Percentiles rank a stretch among this genome's conserved stretches.
Conservation (phyloP, 2,113 vertebrate species). For the Rhineura floridana region DNA sequence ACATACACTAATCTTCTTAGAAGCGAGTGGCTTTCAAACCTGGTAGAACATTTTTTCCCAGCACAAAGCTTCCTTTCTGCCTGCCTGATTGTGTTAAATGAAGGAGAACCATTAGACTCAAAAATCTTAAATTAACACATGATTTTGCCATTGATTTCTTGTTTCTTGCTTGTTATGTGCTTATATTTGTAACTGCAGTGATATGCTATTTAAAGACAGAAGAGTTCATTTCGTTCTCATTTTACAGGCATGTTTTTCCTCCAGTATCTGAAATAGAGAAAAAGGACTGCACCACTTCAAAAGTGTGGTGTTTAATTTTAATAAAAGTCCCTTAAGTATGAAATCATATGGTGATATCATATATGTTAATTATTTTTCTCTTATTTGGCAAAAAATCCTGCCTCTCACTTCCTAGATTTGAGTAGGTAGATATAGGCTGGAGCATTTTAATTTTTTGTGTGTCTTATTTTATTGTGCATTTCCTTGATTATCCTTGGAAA, state of each 20-base stretch:
- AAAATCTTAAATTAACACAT: constrained; percentile 48
- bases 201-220: constrained; percentile 35
- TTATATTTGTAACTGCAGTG: neutral
- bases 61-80: constrained; percentile 57
- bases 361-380: neutral
- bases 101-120: constrained; percentile 42
- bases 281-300: constrained; percentile 21
- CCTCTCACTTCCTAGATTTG: neutral
- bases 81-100: constrained; percentile 62
- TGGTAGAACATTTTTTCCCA: neutral
- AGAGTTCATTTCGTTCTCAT: constrained; percentile 37
- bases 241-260: fast-evolving
- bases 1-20: constrained; percentile 48
- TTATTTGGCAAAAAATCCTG: neutral
- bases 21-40: constrained; percentile 49
- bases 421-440: too few relatives aligned
- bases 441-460: neutral
- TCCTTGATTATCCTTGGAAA: neutral
- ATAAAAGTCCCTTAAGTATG: neutral
- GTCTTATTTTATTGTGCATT: neutral
- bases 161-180: constrained; percentile 16
- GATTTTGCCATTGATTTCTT: constrained; percentile 35
- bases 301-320: neutral
- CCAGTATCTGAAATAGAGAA: constrained; percentile 15
- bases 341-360: neutral